phyloP scores from a whole-genome alignment of 2,113 vertebrate species.

The Vulpes ferrilata region DNA sequence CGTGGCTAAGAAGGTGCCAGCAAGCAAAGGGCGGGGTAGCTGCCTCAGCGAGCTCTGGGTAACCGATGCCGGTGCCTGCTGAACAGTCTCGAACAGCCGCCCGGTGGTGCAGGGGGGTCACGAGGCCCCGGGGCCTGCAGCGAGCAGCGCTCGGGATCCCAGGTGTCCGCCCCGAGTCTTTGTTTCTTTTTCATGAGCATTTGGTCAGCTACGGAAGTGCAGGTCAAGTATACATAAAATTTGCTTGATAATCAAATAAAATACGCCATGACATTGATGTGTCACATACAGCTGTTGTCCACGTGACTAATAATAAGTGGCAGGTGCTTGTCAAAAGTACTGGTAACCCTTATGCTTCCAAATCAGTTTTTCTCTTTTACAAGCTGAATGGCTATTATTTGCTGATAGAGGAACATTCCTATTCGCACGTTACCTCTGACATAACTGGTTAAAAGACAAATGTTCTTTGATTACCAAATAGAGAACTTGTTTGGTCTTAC shows the following conservation, averaged over 20 bases:
- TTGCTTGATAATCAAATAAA: conserved; percentile 41
- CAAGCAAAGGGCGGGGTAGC: not conserved
- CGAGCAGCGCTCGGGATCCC: not conserved
- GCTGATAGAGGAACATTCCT: not conserved
- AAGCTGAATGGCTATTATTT: not conserved
- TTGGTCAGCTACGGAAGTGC: not conserved
- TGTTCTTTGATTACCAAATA: conserved; percentile 7
- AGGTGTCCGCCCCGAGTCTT: not conserved
- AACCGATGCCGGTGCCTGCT: too few species aligned
- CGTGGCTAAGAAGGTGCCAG: conserved; percentile 11
- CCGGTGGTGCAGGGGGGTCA: too few species aligned
- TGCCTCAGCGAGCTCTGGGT: too few species aligned
- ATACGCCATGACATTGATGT: not conserved
- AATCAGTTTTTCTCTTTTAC: not conserved
- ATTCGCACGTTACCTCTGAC: conserved; percentile 1
- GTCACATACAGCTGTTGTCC: not conserved
- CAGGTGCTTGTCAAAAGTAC: not conserved
- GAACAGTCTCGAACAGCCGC: too few species aligned
- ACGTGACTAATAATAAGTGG: not conserved
- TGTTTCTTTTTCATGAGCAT: not conserved
- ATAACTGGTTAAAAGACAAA: conserved; percentile 18
- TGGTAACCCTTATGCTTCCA: not conserved
- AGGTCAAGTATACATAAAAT: not conserved
- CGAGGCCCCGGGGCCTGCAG: not conserved
- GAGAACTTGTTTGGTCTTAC: conserved; percentile 7